Conservation (phyloP, 2,888 invertebrate genomes). For the Cantharis rufa region DNA sequence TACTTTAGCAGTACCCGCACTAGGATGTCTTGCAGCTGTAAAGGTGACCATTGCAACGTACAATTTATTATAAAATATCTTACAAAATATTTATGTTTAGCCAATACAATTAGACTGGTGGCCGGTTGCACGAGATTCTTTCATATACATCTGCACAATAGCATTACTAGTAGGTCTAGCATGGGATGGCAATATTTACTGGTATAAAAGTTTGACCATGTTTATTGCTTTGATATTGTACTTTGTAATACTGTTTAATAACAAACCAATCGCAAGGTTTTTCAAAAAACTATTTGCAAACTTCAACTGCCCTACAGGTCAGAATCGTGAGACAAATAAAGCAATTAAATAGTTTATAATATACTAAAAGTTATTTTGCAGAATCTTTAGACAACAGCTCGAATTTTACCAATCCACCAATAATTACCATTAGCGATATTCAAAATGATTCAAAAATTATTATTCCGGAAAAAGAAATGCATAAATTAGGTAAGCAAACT, state of each 20-base stretch:
- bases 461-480: neutral
- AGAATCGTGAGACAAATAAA: neutral
- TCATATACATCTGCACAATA: conserved; percentile 77
- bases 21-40: conserved; percentile 75
- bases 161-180: conserved; percentile 70
- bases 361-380: neutral
- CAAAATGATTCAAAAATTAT: neutral
- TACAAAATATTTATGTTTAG: conserved; percentile 55
- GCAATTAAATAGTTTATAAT: neutral
- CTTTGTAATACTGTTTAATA: conserved; percentile 73
- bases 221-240: conserved; percentile 73
- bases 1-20: conserved; percentile 80
- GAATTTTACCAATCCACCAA: neutral
- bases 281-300: neutral
- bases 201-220: conserved; percentile 77
- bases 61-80: neutral
- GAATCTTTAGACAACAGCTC: neutral
- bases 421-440: neutral
- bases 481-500: neutral
- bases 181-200: conserved; percentile 77
- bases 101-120: conserved; percentile 77
- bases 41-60: conserved; percentile 58
- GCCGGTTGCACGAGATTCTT: conserved; percentile 80
- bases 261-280: conserved; percentile 45
- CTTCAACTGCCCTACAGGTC: neutral